phyloP scores from a whole-genome alignment of 2,797 vertebrate species.

The Gephyroberyx darwinii region DNA sequence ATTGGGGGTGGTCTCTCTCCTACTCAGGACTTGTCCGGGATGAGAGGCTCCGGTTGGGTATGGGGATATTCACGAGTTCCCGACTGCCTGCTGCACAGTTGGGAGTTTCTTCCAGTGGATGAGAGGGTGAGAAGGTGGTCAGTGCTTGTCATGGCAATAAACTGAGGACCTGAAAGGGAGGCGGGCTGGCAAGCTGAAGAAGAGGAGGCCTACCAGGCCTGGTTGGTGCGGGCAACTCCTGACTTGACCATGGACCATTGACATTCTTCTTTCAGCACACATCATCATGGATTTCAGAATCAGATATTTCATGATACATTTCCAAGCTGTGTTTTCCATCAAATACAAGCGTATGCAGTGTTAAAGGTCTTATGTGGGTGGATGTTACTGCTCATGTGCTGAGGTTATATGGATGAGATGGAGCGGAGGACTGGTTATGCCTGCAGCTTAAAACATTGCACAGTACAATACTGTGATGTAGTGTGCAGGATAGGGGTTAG shows the following conservation, averaged over 20 bases:
- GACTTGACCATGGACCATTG: not conserved
- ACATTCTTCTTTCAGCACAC: conserved; percentile 27
- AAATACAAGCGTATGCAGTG: conserved; percentile 34
- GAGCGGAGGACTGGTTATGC: conserved; percentile 25
- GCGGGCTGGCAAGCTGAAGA: too few relatives aligned
- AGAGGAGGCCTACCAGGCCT: too few relatives aligned
- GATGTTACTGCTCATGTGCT: conserved; percentile 54
- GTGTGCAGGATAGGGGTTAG: conserved; percentile 1
- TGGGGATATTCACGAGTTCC: too few relatives aligned
- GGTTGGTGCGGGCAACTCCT: too few relatives aligned
- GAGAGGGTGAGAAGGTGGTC: too few relatives aligned
- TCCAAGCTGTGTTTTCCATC: conserved; percentile 34
- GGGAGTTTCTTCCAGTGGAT: too few relatives aligned
- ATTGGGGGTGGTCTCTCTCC: too few relatives aligned
- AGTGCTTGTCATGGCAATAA: too few relatives aligned
- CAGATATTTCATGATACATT: conserved; percentile 10
- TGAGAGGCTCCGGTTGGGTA: too few relatives aligned
- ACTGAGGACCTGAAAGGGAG: too few relatives aligned
- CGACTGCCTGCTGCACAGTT: too few relatives aligned
- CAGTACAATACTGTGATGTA: conserved; percentile 8
- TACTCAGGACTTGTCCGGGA: too few relatives aligned
- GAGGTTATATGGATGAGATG: conserved; percentile 52
- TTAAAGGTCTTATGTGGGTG: conserved; percentile 63
- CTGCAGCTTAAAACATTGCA: conserved; percentile 37
- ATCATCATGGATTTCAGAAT: conserved; percentile 17